phyloP scores from a whole-genome alignment of 2,113 vertebrate species.

The Taxidea taxus region DNA sequence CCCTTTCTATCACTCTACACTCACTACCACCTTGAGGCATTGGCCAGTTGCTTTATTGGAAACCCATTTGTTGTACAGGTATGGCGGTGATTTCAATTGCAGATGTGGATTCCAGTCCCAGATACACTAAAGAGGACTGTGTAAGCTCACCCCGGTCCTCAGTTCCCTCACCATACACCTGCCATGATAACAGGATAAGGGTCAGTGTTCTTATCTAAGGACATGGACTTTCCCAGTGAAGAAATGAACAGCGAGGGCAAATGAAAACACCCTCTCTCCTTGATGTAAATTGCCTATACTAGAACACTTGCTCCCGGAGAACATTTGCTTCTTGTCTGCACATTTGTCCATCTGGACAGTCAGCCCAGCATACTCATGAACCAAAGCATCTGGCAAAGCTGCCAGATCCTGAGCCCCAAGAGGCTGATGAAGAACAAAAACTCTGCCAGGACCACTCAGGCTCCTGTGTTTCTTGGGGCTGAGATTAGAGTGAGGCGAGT shows the following conservation, averaged over 20 bases:
- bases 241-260: background rate
- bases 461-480: background rate
- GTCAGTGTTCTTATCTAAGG: background rate
- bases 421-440: background rate
- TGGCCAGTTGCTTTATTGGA: background rate
- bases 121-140: too few relatives aligned
- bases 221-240: background rate
- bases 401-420: background rate
- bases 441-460: background rate
- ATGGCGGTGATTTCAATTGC: background rate
- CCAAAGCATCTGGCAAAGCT: background rate
- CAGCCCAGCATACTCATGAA: background rate
- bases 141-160: background rate
- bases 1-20: background rate
- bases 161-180: background rate
- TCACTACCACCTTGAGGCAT: background rate
- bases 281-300: background rate
- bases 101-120: background rate
- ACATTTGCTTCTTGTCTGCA: background rate
- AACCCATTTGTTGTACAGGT: background rate
- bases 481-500: background rate
- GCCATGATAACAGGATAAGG: background rate
- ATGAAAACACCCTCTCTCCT: background rate
- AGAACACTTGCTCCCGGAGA: background rate
- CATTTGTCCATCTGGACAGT: background rate